Conservation (phyloP, 2,888 invertebrate species). For the Eumerus sabulonum region DNA sequence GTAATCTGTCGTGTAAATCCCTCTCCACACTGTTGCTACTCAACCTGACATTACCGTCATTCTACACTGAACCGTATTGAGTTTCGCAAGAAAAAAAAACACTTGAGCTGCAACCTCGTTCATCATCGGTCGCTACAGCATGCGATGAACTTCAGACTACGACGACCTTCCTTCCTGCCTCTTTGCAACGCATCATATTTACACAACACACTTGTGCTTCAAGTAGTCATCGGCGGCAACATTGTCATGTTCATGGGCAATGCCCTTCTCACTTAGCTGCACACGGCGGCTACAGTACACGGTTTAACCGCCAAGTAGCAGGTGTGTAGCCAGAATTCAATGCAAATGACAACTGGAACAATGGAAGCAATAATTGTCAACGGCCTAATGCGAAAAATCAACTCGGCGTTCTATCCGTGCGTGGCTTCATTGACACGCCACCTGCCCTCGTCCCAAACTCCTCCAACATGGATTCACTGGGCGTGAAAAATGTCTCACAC, state of each 20-base stretch:
- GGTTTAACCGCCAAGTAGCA: slow-evolving; percentile 28
- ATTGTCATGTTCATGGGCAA: slow-evolving; percentile 64
- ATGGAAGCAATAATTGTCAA: slow-evolving; percentile 58
- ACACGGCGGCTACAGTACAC: not conserved
- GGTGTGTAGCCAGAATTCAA: slow-evolving; percentile 52
- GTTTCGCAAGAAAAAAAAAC: slow-evolving; percentile 38
- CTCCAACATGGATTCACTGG: slow-evolving; percentile 44
- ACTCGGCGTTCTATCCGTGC: slow-evolving; percentile 18
- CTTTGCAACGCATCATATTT: slow-evolving; percentile 28
- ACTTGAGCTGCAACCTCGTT: slow-evolving; percentile 36
- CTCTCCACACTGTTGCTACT: slow-evolving; percentile 44
- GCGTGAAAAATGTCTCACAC: slow-evolving; percentile 63
- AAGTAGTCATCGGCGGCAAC: slow-evolving; percentile 14
- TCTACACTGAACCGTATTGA: slow-evolving; percentile 26
- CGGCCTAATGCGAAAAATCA: slow-evolving; percentile 44
- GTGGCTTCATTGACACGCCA: slow-evolving; percentile 35
- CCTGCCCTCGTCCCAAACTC: slow-evolving; percentile 8
- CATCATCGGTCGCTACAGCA: slow-evolving; percentile 16
- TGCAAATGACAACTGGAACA: slow-evolving; percentile 58
- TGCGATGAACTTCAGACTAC: slow-evolving; percentile 45
- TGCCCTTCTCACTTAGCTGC: slow-evolving; percentile 61
- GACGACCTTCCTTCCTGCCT: slow-evolving; percentile 59
- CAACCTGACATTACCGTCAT: slow-evolving; percentile 35
- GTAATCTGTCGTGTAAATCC: not conserved
- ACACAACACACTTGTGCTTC: slow-evolving; percentile 1